Evolutionary conservation across 2,113 vertebrate species (phyloP), one percentile per base, ranked within the genome.

Genomic region (Spea multiplicata): DNA sequence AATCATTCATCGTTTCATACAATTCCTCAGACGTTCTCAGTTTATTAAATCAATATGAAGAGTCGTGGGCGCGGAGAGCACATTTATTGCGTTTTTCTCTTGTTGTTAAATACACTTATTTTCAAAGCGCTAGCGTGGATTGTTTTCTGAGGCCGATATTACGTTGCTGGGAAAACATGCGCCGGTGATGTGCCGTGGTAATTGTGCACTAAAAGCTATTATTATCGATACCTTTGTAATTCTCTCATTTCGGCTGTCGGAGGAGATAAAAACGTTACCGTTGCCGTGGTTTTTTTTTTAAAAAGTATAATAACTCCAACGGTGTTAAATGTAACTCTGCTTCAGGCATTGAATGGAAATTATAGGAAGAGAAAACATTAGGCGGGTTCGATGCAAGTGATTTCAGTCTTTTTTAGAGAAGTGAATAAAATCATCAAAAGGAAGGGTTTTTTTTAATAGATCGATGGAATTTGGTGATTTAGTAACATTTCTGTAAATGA

Each of bases 1-100:
- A 59, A 59, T 9, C 6, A 59, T 3, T 13, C 55, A 4, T 9
- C 4, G 6, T 9, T 9, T 59, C 9, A 17, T 4, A 71, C 17
- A 53, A 49, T 46, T 67, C 2, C 48, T 69, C 16, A 53, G 49
- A 55, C 16, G 10, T 44, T 44, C 4, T 12, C 16, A 44, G 49
- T 17, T 48, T 3, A 53, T 53, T 9, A 7, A 52, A 30, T 53
- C 16, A 12, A 71, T 71, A 49, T 53, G 53, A 30, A 53, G 16
- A 71, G 49, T 53, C 16, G 49, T 71, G 69, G 69, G 69, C 16
- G 68, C 30, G 10, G 14, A 71, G 9, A 14, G 53, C n/a, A 48
- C 68, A 9, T 53, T 53, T 71, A 16, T 17, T 50, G 3, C 8
- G 13, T 50, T 59, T 50, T 52, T 5, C 2, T 14, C n/a, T 8